Conservation (phyloP, 2,797 vertebrate genomes). For the Amniataba percoides region DNA sequence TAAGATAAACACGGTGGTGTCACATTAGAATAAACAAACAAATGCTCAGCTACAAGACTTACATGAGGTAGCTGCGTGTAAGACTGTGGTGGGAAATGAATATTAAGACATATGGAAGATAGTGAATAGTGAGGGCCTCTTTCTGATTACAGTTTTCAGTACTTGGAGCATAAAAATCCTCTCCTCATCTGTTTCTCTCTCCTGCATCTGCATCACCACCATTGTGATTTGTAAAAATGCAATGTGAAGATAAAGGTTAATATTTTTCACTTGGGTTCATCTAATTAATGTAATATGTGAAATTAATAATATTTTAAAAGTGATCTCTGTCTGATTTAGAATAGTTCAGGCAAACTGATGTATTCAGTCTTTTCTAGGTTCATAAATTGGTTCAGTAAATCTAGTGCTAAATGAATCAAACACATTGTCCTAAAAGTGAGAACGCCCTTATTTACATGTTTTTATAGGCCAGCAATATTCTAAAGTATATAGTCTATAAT, state of each 20-base stretch:
- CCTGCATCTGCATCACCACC: background rate
- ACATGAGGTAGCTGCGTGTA: background rate
- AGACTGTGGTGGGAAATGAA: background rate
- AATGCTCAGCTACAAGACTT: background rate
- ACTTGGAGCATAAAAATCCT: background rate
- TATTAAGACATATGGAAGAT: background rate
- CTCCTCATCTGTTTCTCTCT: background rate
- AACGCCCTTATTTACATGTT: background rate
- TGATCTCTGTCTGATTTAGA: background rate
- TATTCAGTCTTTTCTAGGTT: background rate
- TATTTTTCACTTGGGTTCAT: background rate
- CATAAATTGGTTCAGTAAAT: too few species aligned
- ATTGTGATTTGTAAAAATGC: background rate
- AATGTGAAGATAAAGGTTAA: background rate
- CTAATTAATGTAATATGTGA: background rate
- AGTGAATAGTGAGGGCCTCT: background rate
- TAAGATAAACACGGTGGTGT: slow-evolving; percentile 53
- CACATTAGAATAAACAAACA: slow-evolving; percentile 63
- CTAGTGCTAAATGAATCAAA: background rate
- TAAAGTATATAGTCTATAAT: too few species aligned
- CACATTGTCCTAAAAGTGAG: background rate
- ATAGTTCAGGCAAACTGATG: background rate
- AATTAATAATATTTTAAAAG: background rate
- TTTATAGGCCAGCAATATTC: background rate
- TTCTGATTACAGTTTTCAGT: background rate